phyloP scores from a whole-genome alignment of 2,113 vertebrate genomes.

The Istiophorus platypterus region DNA sequence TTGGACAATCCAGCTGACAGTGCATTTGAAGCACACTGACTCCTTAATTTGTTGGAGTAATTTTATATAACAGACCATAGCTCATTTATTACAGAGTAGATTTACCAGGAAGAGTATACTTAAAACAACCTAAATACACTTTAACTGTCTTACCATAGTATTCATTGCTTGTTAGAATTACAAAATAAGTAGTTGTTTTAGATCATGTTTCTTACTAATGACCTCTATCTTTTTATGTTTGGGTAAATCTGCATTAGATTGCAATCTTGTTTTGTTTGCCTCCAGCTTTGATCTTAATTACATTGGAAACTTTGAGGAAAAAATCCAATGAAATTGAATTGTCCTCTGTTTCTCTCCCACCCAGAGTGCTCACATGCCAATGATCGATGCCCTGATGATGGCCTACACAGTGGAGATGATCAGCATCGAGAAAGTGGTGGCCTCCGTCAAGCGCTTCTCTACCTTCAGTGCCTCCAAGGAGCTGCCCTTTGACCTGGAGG shows the following conservation, averaged over 20 bases:
- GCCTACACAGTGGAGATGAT: slow-evolving; percentile 99
- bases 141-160: background rate
- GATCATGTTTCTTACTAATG: too few relatives aligned
- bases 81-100: background rate
- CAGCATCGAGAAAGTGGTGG: slow-evolving; percentile 98
- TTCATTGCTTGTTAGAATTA: background rate
- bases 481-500: slow-evolving; percentile 97
- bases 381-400: slow-evolving; percentile 99
- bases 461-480: slow-evolving; percentile 98
- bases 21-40: too few relatives aligned
- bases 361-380: slow-evolving; percentile 96
- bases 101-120: too few relatives aligned
- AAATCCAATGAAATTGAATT: slow-evolving; percentile 16
- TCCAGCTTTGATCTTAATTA: slow-evolving; percentile 11
- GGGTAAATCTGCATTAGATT: background rate
- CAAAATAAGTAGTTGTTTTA: background rate
- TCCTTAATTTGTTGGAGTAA: too few relatives aligned
- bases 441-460: slow-evolving; percentile 96
- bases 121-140: background rate
- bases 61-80: background rate
- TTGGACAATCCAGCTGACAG: too few relatives aligned
- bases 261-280: background rate
- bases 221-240: background rate
- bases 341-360: slow-evolving; percentile 13
- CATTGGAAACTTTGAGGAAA: background rate